phyloP scores from a whole-genome alignment of 2,797 vertebrate genomes.

The Trachurus trachurus region DNA sequence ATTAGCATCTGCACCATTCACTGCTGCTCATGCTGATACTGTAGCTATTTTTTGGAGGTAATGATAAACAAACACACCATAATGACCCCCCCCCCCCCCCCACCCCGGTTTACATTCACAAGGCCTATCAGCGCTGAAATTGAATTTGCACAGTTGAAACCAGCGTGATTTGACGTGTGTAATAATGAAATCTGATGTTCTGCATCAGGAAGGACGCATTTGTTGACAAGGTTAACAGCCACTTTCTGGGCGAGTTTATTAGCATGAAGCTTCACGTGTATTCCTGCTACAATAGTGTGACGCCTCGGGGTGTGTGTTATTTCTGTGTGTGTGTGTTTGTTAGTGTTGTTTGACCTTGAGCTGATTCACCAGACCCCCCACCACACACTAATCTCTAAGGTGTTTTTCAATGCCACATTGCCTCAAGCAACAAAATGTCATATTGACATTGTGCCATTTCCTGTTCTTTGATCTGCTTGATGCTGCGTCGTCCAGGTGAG shows the following conservation, averaged over 20 bases:
- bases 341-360: slow-evolving; percentile 44
- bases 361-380: slow-evolving; percentile 24
- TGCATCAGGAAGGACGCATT: slow-evolving; percentile 25
- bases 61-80: slow-evolving; percentile 31
- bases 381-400: slow-evolving; percentile 36
- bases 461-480: slow-evolving; percentile 37
- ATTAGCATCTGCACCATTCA: not conserved
- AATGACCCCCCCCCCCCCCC: not conserved
- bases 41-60: slow-evolving; percentile 22
- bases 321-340: slow-evolving; percentile 1
- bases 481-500: slow-evolving; percentile 17
- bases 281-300: not conserved
- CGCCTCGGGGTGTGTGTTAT: not conserved
- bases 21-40: slow-evolving; percentile 31
- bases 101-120: slow-evolving; percentile 5
- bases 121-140: slow-evolving; percentile 32
- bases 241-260: not conserved
- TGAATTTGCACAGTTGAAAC: slow-evolving; percentile 47
- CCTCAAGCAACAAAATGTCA: slow-evolving; percentile 44
- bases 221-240: slow-evolving; percentile 21
- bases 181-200: slow-evolving; percentile 45
- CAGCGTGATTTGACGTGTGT: slow-evolving; percentile 42
- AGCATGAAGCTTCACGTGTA: not conserved
- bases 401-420: slow-evolving; percentile 33
- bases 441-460: slow-evolving; percentile 47